Evolutionary conservation across 1,140 invertebrate species (phyloP).

Genomic region (Cotesia chilonis): DNA sequence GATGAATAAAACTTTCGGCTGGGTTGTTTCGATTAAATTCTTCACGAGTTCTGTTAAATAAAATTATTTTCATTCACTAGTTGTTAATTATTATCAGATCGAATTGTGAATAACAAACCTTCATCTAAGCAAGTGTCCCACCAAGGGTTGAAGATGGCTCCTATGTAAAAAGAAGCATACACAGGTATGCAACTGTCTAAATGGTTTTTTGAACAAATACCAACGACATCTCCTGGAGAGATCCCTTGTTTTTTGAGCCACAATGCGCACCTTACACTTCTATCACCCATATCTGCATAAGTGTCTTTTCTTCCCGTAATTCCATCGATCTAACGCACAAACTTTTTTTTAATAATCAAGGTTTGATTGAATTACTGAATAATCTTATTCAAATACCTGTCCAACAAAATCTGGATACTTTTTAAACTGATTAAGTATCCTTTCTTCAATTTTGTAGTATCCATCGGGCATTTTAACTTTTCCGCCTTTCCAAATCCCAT

Average conservation of each 20-base stretch:
- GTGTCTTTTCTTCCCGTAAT: constrained; percentile 61
- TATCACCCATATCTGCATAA: constrained; percentile 53
- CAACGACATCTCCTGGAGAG: constrained; percentile 57
- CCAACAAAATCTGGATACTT: neutral
- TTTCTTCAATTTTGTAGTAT: neutral
- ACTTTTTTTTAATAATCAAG: neutral
- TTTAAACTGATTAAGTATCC: neutral
- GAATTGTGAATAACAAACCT: constrained; percentile 17
- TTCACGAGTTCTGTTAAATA: constrained; percentile 25
- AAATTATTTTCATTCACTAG: neutral
- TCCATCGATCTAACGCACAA: constrained; percentile 56
- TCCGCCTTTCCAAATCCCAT: neutral
- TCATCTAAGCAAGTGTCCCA: constrained; percentile 25
- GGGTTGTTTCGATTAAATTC: constrained; percentile 46
- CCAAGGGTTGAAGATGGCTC: constrained; percentile 48
- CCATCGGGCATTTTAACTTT: neutral
- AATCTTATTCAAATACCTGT: neutral
- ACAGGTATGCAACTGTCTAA: constrained; percentile 61
- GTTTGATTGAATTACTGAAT: neutral
- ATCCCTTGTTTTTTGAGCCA: constrained; percentile 58
- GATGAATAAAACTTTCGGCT: constrained; percentile 54
- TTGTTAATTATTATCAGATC: neutral
- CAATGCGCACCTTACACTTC: constrained; percentile 60
- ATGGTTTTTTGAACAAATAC: constrained; percentile 61
- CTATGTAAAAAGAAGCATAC: constrained; percentile 60